Conservation (phyloP, 2,797 vertebrate genomes). For the Rachycentron canadum region DNA sequence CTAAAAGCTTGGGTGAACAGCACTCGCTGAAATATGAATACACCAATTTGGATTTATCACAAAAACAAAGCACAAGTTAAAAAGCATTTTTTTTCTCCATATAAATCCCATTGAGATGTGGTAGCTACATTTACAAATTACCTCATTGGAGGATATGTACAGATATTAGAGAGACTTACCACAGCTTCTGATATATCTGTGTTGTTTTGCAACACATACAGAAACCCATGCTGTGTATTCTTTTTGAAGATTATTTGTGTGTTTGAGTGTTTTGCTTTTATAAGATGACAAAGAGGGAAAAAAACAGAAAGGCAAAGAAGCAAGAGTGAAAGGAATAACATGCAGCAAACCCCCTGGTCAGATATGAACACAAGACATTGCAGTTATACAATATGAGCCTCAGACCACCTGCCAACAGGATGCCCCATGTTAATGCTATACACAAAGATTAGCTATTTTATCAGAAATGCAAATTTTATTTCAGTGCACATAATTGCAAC, state of each 20-base stretch:
- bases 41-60: not conserved
- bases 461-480: conserved; percentile 11
- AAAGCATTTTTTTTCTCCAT: not conserved
- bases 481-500: not conserved
- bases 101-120: conserved; percentile 3
- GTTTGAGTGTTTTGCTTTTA: conserved; percentile 3
- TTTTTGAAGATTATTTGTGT: conserved; percentile 2
- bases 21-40: not conserved
- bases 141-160: not conserved
- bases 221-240: not conserved
- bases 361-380: not conserved
- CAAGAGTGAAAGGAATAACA: not conserved
- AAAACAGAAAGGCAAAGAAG: conserved; percentile 3
- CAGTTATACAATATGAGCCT: conserved; percentile 6
- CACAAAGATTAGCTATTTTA: conserved; percentile 13
- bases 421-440: conserved; percentile 7
- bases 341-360: not conserved
- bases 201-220: not conserved
- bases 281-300: conserved; percentile 1
- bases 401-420: conserved; percentile 27
- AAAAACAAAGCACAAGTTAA: conserved; percentile 22
- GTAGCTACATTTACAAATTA: not conserved
- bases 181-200: not conserved
- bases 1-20: not conserved
- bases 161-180: not conserved